Base-by-base conservation (phyloP, 2,888 invertebrate species). In the Ormyrus rosae region DNA sequence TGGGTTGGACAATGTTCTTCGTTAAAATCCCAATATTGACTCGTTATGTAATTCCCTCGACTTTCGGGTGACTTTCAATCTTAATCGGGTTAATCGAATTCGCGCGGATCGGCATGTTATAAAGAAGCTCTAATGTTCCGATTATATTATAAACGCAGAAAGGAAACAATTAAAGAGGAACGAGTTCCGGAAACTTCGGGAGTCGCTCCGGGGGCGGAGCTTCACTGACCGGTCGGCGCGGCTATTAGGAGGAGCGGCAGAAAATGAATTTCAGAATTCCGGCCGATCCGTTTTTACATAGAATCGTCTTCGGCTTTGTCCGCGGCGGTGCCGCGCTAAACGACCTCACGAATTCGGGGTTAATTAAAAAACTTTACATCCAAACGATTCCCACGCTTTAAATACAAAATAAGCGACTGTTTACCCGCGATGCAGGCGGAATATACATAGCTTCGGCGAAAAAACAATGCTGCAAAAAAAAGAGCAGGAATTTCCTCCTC, bases 111-210 rank as follows among this genome's bases (percentile, higher is more conserved):
- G 45, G 45, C 60, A 8, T 60, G 48, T 2, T 2, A 63, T 34
- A 58, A 50, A 45, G 9, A 60, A 50, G 34, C 51, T 2, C 6
- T 70, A 50, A 56, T 50, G 51, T 50, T 5, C 61, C 10, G 46
- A 11, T 45, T n/a, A 45, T 45, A 11, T 10, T 61, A 34, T 65
- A n/a, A 13, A 11, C 51, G 55, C 61, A 51, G 56, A 55, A 75
- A 75, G 65, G 75, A 80, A 75, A 71, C 60, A 75, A 80, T 80
- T 75, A 80, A 80, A 70, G 60, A 65, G 5, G 56, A 75, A 80
- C 71, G 74, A 81, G 69, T 63, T 80, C 73, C 78, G 75, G 71
- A 80, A 72, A 78, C 55, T 72, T 51, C 19, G 56, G 70, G 73
- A 77, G 56, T 71, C 34, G 34, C 34, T 4, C n/a, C 45, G 45